Base-by-base conservation (phyloP, 2,113 vertebrate species). In the Cyprinodon tularosa region DNA sequence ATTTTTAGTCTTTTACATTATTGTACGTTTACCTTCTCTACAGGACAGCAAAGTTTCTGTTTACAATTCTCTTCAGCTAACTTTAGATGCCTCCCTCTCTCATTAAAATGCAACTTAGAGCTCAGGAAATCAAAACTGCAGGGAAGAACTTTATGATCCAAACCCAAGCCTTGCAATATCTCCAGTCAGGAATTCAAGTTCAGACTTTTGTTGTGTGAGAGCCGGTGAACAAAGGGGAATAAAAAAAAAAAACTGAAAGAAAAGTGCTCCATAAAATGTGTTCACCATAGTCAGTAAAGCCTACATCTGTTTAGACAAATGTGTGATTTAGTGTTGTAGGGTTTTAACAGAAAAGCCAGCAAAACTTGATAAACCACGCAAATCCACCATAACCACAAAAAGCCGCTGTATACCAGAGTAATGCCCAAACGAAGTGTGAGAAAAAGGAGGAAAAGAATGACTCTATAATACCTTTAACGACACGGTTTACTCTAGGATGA, bases 341-440 rank as follows among this genome's bases (percentile, higher is more conserved):
- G 60, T 85, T 76, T 29, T 76, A 79, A 76, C 67, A 67, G 74
- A 91, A 88, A 84, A 86, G 86, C 87, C 89, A 87, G 93, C 89
- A 92, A 91, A 93, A 93, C 72, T 88, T 85, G 90, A 86, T 93
- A 92, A 93, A 92, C 87, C 88, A 83, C 88, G 78, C 82, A 93
- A 93, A 94, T 92, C 92, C 90, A 53, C 81, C 91, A 72, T 89
- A 92, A 92, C 91, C 78, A 40, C 89, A 80, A 71, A 92, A 87
- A 91, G 86, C 90, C 88, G 76, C 72, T 68, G 76, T 91, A 94
- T 91, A 93, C 80, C 45, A 86, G 85, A 70, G 87, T 91, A 91
- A 91, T 90, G 88, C 90, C 88, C 89, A 93, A 94, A 94, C 89
- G 81, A 94, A 93, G 94, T 93, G 93, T 94, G 93, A 94, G 93